phyloP scores from a whole-genome alignment of 1,140 invertebrate species.

The Lasaia peninsularis region DNA sequence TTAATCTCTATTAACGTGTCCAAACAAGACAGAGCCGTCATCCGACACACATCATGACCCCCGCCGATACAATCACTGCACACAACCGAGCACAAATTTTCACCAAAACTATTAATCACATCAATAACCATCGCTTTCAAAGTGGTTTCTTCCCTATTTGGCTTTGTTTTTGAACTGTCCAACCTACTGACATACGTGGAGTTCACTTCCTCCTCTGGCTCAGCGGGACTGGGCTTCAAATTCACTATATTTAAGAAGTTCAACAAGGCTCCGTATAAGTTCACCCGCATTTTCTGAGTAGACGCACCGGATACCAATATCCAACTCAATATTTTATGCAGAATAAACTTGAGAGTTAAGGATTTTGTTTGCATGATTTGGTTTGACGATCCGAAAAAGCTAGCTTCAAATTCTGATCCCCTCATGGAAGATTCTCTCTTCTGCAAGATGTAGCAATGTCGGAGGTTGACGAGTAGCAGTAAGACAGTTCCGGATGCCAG shows the following conservation, averaged over 20 bases:
- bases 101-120: constrained; percentile 82
- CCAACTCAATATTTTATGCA: constrained; percentile 84
- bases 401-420: constrained; percentile 57
- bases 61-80: constrained; percentile 91
- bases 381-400: constrained; percentile 62
- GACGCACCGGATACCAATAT: constrained; percentile 83
- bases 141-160: constrained; percentile 51
- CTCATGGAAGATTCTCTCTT: constrained; percentile 60
- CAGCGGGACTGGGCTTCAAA: constrained; percentile 55
- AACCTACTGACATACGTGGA: constrained; percentile 77
- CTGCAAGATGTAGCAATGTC: constrained; percentile 80
- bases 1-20: constrained; percentile 88
- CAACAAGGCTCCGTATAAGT: constrained; percentile 86
- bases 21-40: constrained; percentile 89
- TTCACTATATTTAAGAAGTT: constrained; percentile 89
- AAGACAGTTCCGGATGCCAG: constrained; percentile 84
- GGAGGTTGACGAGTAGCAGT: constrained; percentile 83
- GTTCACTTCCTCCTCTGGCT: constrained; percentile 53
- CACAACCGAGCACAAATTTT: constrained; percentile 89
- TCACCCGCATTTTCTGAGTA: constrained; percentile 89
- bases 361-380: constrained; percentile 76
- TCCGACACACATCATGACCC: constrained; percentile 92
- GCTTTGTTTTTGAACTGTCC: constrained; percentile 75
- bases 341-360: constrained; percentile 83
- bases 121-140: constrained; percentile 64